These are phyloP conservation scores for Drosophila ohnishii DNA, from an alignment of 1,140 invertebrate species.

Conservation along the genomic window DNA sequence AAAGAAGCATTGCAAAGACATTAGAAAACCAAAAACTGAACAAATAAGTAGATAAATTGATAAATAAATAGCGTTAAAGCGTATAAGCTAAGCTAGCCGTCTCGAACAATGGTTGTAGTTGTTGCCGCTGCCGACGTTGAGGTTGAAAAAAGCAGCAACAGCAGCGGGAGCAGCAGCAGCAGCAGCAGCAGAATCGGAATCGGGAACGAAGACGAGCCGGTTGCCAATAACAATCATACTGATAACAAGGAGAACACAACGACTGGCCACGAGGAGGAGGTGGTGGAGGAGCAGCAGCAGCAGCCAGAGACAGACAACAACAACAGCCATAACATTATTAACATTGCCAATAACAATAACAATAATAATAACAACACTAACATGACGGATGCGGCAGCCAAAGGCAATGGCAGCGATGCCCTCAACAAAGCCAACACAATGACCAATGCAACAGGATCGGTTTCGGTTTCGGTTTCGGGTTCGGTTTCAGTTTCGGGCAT, in stretches of 20 bases:
- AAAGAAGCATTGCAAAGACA: background rate
- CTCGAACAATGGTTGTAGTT: conserved; percentile 71
- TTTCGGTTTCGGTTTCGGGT: background rate
- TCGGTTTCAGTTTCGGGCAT: background rate
- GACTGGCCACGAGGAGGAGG: conserved; percentile 8
- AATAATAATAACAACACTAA: conserved; percentile 28
- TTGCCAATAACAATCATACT: conserved; percentile 54
- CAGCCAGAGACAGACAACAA: background rate
- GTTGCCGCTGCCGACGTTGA: conserved; percentile 53
- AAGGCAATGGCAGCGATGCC: conserved; percentile 15
- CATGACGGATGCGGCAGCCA: conserved; percentile 59
- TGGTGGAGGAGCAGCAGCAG: conserved; percentile 6
- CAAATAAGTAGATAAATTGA: conserved; percentile 10
- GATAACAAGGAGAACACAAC: conserved; percentile 33
- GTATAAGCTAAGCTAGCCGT: conserved; percentile 44
- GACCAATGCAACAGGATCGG: too few species aligned
- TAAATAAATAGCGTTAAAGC: conserved; percentile 25
- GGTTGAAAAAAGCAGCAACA: conserved; percentile 43
- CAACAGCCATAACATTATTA: background rate
- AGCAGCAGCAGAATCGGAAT: conserved; percentile 19
- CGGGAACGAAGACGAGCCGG: conserved; percentile 3
- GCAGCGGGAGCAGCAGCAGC: conserved; percentile 16
- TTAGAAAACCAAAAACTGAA: conserved; percentile 23
- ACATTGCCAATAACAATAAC: conserved; percentile 8
- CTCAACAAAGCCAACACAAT: conserved; percentile 18